phyloP scores from a whole-genome alignment of 2,797 vertebrate genomes.

The Pogonophryne albipinna region DNA sequence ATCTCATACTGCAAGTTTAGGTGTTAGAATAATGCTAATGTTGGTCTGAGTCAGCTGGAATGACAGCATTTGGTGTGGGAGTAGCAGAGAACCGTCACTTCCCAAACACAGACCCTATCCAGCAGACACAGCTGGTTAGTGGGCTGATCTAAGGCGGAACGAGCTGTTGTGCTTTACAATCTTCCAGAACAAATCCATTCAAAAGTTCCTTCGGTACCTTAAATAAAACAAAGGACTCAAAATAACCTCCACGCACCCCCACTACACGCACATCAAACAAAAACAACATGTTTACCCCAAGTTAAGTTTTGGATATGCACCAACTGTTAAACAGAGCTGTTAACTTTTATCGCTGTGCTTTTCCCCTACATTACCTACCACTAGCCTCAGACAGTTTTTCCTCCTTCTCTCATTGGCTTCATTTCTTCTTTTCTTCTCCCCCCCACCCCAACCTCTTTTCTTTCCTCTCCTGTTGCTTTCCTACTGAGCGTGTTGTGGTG shows the following conservation, averaged over 20 bases:
- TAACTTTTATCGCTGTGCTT: constrained; percentile 62
- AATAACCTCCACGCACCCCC: not conserved
- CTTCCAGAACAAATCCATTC: constrained; percentile 16
- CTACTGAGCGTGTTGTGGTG: constrained; percentile 66
- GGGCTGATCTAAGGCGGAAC: constrained; percentile 54
- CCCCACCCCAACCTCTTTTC: constrained; percentile 46
- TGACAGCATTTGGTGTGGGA: constrained; percentile 69
- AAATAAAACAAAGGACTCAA: constrained; percentile 2
- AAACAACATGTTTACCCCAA: constrained; percentile 49
- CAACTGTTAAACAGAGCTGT: constrained; percentile 58
- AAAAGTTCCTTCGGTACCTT: constrained; percentile 19
- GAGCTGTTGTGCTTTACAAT: constrained; percentile 39
- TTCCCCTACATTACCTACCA: constrained; percentile 46
- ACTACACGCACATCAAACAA: constrained; percentile 24
- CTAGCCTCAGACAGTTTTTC: constrained; percentile 55
- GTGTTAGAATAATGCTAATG: constrained; percentile 55
- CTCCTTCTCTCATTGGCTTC: constrained; percentile 54
- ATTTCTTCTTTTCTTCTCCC: constrained; percentile 50
- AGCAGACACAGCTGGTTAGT: constrained; percentile 72
- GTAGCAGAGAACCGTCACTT: constrained; percentile 67
- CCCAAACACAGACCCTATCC: constrained; percentile 61
- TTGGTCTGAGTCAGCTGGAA: constrained; percentile 70
- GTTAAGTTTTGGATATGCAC: constrained; percentile 31
- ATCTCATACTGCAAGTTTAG: constrained; percentile 39
- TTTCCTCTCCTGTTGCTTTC: constrained; percentile 75